Percentiles rank a stretch among this genome's conserved stretches.
phyloP scores from a whole-genome alignment of 2,888 invertebrate genomes.

The Zele albiditarsus region DNA sequence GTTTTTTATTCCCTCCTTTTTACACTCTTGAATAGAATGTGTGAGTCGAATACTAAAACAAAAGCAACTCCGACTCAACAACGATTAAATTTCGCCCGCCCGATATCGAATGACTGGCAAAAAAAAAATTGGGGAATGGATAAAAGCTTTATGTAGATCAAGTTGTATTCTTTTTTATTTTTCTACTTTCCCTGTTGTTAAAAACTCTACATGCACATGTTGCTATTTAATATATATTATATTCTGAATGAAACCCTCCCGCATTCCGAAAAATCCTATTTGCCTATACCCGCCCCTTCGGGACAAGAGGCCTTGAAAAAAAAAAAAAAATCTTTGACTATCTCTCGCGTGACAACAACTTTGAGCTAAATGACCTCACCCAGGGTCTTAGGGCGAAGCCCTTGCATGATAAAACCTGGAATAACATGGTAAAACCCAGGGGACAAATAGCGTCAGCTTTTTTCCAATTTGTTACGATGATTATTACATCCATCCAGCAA shows the following conservation, averaged over 20 bases:
- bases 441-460: neutral
- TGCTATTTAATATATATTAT: neutral
- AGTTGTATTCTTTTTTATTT: neutral
- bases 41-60: too few relatives aligned
- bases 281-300: neutral
- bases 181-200: neutral
- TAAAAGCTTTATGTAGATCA: neutral
- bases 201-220: neutral
- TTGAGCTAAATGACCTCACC: conserved; percentile 8
- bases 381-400: neutral
- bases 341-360: conserved; percentile 7
- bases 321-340: conserved; percentile 19
- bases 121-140: too few relatives aligned
- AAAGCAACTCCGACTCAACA: too few relatives aligned
- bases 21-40: neutral
- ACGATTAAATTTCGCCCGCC: too few relatives aligned
- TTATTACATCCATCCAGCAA: conserved; percentile 6
- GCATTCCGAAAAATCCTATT: neutral
- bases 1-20: neutral
- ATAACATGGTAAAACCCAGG: neutral
- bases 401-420: conserved; percentile 10
- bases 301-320: neutral
- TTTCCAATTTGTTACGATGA: conserved; percentile 13
- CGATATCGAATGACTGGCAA: too few relatives aligned
- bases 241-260: conserved; percentile 11